Evolutionary conservation across 2,888 invertebrate species (phyloP), one percentile per base, ranked within the genome.

Genomic region (Silvanus unidentatus): DNA sequence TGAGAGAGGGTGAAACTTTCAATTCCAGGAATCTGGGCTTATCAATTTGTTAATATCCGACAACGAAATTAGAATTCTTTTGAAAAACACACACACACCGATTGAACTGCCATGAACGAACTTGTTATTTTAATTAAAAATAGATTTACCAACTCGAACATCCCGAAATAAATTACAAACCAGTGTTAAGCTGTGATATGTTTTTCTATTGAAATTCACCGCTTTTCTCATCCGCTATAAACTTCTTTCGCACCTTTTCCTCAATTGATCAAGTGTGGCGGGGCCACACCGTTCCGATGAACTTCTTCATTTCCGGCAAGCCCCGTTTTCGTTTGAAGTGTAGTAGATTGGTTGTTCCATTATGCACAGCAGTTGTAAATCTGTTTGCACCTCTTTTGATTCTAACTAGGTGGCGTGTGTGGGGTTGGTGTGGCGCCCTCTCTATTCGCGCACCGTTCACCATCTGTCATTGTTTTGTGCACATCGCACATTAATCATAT

Each of bases 331-430:
- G 46, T 50, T 50, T 45, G 46, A 50, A 48, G 50, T 46, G 48
- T 46, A 3, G 22, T 39, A 42, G 42, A 45, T 45, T 45, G 46
- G 46, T 40, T 48, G 48, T 48, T 44, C 44, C 40, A 50, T 48
- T 46, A 48, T 50, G 39, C 42, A 44, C 36, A 43, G 34, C 42
- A 34, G 49, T 41, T 49, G 45, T 50, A 50, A 50, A 50, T 48
- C 48, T 48, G 50, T 50, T 50, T 44, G 46, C 48, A 46, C 46
- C 43, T 46, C 50, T 50, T 50, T 48, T 48, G 45, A 42, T 44
- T 44, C 16, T n/a, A 9, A 30, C 38, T 28, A 39, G 34, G 34
- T 43, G 16, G 11, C 11, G 16, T 36, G 29, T 27, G 12, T 11
- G 12, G 15, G 15, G 32, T 4, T 5, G 32, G 32, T 32, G 32